phyloP scores from a whole-genome alignment of 53 echinoderm and acorn worm genomes.

The Pentamera pediparva region DNA sequence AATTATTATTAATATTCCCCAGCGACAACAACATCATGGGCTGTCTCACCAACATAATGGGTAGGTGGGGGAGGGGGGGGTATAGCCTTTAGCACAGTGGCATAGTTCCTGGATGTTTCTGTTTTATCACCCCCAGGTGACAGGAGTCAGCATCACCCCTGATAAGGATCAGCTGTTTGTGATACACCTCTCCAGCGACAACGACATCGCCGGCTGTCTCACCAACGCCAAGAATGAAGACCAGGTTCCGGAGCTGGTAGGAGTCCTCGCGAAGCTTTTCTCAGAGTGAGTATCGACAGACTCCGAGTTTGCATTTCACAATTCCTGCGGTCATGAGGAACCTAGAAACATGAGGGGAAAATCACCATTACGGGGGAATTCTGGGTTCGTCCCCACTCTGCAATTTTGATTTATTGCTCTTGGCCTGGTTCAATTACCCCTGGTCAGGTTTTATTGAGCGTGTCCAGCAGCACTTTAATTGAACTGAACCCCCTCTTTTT shows the following conservation, averaged over 20 bases:
- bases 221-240: conserved; percentile 70
- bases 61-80: no score
- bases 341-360: no score
- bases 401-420: not conserved
- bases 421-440: not conserved
- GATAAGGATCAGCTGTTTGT: conserved; percentile 83
- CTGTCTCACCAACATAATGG: conserved; percentile 74
- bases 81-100: no score
- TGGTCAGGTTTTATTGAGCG: not conserved
- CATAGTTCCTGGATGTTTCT: not conserved
- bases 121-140: conserved; percentile 48
- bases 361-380: no score
- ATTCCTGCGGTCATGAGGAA: no score
- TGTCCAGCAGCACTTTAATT: not conserved
- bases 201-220: conserved; percentile 90
- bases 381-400: not conserved
- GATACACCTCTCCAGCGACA: conserved; percentile 73
- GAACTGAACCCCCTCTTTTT: no score
- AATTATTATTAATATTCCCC: no score
- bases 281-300: conserved; percentile 57
- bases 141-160: conserved; percentile 79
- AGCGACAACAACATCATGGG: conserved; percentile 91
- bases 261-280: conserved; percentile 74
- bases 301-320: no score
- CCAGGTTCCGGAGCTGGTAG: conserved; percentile 81